These are phyloP conservation scores for Oryzias sinensis DNA, from an alignment of 2,797 vertebrate genomes.

Conservation along the genomic window DNA sequence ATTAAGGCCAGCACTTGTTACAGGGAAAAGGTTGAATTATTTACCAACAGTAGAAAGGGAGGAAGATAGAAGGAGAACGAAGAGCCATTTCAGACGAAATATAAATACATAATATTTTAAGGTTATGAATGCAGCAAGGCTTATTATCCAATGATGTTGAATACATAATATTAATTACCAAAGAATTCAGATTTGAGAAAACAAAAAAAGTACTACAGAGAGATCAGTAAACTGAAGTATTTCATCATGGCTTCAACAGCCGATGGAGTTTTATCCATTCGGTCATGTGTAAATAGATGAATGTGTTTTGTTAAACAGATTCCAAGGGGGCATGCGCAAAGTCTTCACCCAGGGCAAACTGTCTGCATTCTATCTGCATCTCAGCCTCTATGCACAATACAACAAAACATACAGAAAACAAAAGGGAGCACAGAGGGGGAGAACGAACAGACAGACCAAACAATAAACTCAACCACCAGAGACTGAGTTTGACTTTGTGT, in stretches of 20 bases:
- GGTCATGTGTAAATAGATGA: slow-evolving; percentile 57
- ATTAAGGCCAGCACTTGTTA: slow-evolving; percentile 81
- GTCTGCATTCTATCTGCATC: slow-evolving; percentile 78
- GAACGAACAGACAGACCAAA: slow-evolving; percentile 74
- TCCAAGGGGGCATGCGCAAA: slow-evolving; percentile 50
- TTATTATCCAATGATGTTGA: slow-evolving; percentile 64
- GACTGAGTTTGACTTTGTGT: slow-evolving; percentile 71
- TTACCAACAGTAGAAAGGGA: slow-evolving; percentile 73
- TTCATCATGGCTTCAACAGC: slow-evolving; percentile 10
- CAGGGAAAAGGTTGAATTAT: slow-evolving; percentile 82
- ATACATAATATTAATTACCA: slow-evolving; percentile 46
- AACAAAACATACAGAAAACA: slow-evolving; percentile 77
- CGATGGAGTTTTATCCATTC: slow-evolving; percentile 38
- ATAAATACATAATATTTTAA: slow-evolving; percentile 49
- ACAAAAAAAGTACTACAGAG: slow-evolving; percentile 25
- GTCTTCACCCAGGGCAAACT: slow-evolving; percentile 71
- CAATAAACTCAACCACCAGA: slow-evolving; percentile 78
- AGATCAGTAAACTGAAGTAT: slow-evolving; percentile 28
- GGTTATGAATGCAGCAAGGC: slow-evolving; percentile 59
- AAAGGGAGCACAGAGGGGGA: slow-evolving; percentile 75
- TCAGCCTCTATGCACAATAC: slow-evolving; percentile 70
- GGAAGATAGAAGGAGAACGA: slow-evolving; percentile 35
- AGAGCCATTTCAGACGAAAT: slow-evolving; percentile 43
- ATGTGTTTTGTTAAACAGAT: slow-evolving; percentile 66
- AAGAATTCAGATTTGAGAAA: slow-evolving; percentile 1